Conservation (phyloP, 2,113 vertebrate species). For the Corythaixoides concolor region DNA sequence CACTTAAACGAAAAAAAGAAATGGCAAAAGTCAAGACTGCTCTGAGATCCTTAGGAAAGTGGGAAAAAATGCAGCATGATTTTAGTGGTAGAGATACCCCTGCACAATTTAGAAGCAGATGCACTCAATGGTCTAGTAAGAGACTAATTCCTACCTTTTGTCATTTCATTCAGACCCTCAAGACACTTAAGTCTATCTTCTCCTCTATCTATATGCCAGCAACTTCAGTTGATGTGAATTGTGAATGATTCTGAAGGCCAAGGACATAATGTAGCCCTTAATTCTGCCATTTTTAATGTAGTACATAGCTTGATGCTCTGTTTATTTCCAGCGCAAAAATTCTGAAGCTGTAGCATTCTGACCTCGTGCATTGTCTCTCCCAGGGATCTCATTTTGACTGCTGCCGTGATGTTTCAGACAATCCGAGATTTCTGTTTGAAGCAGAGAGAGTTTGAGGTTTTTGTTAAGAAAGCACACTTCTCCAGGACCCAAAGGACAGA, state of each 20-base stretch:
- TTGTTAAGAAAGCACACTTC: conserved; percentile 10
- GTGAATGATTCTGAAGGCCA: background rate
- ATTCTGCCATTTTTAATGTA: background rate
- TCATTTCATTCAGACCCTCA: background rate
- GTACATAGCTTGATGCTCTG: background rate
- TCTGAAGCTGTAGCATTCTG: conserved; percentile 2
- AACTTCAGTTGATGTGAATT: background rate
- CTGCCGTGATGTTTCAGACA: conserved; percentile 18
- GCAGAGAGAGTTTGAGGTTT: background rate
- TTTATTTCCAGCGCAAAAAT: background rate
- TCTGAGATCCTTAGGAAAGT: background rate
- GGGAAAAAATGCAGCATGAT: background rate
- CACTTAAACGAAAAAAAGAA: background rate
- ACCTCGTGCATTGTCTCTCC: background rate
- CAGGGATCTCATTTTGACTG: conserved; percentile 5
- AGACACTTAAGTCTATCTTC: background rate
- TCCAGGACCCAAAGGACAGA: conserved; percentile 13
- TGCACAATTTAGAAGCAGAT: background rate
- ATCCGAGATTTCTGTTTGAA: background rate
- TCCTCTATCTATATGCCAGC: background rate
- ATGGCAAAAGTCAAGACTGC: background rate
- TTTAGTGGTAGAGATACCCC: background rate
- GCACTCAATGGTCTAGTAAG: background rate
- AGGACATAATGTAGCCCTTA: background rate
- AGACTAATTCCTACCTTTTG: background rate